A percentile compares a stretch with the other conserved stretches of the same genome.
These are phyloP conservation scores for Campoletis raptor DNA, from an alignment of 2,888 invertebrate genomes.

Conservation along the genomic window DNA sequence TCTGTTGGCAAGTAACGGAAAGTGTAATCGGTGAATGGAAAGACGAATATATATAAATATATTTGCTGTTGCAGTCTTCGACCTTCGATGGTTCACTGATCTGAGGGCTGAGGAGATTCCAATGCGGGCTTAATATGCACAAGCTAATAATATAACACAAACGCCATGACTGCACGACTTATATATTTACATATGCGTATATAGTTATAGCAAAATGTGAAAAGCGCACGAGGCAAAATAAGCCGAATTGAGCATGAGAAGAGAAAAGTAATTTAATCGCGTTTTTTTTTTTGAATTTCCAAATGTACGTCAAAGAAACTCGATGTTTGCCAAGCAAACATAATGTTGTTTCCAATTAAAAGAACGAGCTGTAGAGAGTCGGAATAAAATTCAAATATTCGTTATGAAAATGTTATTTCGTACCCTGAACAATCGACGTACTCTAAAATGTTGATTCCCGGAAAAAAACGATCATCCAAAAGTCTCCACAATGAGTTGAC, in stretches of 20 bases:
- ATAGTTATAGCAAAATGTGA: neutral
- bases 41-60: constrained; percentile 21
- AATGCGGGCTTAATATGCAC: constrained; percentile 55
- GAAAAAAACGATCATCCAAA: neutral
- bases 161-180: constrained; percentile 25
- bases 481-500: neutral
- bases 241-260: constrained; percentile 45
- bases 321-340: constrained; percentile 11
- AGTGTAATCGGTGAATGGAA: constrained; percentile 57
- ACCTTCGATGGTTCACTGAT: constrained; percentile 67
- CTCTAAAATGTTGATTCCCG: neutral
- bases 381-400: neutral
- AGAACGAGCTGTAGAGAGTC: neutral
- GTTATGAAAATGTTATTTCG: neutral
- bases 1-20: constrained; percentile 26
- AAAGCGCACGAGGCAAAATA: constrained; percentile 18
- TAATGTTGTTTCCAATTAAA: neutral
- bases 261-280: constrained; percentile 37
- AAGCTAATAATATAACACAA: constrained; percentile 62
- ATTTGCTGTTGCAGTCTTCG: constrained; percentile 28
- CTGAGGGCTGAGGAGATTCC: constrained; percentile 49
- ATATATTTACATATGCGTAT: constrained; percentile 9
- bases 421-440: neutral
- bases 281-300: neutral
- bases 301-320: constrained; percentile 22